phyloP scores from a whole-genome alignment of 1,140 invertebrate species.

The Monochamus saltuarius region DNA sequence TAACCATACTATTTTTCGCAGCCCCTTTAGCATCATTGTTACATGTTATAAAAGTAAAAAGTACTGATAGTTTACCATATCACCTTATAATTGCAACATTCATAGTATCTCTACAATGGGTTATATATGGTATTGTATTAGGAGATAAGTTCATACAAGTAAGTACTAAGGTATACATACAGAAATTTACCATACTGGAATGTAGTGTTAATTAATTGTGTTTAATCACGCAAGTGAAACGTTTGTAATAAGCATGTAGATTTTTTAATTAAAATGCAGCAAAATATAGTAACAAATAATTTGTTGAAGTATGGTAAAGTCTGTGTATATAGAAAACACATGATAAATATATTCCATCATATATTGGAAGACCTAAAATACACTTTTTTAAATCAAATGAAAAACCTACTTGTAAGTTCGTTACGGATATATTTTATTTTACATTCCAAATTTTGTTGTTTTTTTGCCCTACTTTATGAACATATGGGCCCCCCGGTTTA shows the following conservation, averaged over 20 bases:
- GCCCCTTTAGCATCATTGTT: conserved; percentile 74
- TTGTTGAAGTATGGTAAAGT: too few relatives aligned
- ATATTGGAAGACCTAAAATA: too few relatives aligned
- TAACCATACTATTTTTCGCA: conserved; percentile 76
- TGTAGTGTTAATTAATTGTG: not conserved
- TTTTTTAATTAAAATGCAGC: conserved; percentile 15
- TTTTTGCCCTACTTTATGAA: too few relatives aligned
- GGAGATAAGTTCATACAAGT: conserved; percentile 72
- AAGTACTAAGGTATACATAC: conserved; percentile 37
- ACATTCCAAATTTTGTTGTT: conserved; percentile 25
- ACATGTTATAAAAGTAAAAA: conserved; percentile 73
- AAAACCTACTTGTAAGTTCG: too few relatives aligned
- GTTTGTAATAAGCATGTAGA: conserved; percentile 9
- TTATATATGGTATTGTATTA: conserved; percentile 70
- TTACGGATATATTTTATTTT: too few relatives aligned
- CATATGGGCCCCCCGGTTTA: too few relatives aligned
- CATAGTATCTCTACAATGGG: conserved; percentile 73
- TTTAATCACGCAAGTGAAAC: conserved; percentile 5
- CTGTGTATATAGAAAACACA: too few relatives aligned
- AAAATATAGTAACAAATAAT: too few relatives aligned
- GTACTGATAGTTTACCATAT: conserved; percentile 75
- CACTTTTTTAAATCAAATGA: too few relatives aligned
- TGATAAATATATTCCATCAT: too few relatives aligned
- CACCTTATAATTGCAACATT: conserved; percentile 75
- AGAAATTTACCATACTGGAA: not conserved